Conservation (phyloP, 2,113 vertebrate species). For the Sebastes fasciatus region DNA sequence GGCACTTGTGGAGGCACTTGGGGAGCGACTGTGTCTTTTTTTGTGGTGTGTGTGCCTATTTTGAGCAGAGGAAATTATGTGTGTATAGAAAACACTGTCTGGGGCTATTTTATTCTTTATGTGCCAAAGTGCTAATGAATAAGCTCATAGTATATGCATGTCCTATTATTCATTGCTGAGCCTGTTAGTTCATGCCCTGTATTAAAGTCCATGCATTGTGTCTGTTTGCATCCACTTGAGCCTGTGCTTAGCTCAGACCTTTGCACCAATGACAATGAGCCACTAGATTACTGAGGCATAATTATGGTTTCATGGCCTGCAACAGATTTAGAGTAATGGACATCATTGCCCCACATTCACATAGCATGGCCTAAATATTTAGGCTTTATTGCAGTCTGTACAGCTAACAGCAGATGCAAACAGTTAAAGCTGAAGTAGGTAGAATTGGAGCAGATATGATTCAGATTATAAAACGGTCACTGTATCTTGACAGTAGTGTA, state of each 20-base stretch:
- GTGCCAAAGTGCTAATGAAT: conserved; percentile 22
- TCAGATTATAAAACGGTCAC: too few species aligned
- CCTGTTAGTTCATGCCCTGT: not conserved
- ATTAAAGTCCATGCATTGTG: conserved; percentile 9
- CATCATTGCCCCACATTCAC: conserved; percentile 28
- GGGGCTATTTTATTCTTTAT: conserved; percentile 14
- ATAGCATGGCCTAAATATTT: conserved; percentile 34
- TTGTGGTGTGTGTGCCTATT: not conserved
- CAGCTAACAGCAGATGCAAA: conserved; percentile 3
- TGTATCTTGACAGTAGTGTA: too few species aligned
- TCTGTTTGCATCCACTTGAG: conserved; percentile 28
- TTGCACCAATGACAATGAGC: conserved; percentile 28
- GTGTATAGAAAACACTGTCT: not conserved
- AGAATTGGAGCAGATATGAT: too few species aligned
- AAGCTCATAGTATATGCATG: conserved; percentile 4
- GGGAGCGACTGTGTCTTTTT: conserved; percentile 8
- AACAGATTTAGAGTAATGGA: conserved; percentile 40
- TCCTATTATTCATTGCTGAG: conserved; percentile 29
- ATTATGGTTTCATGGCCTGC: conserved; percentile 28
- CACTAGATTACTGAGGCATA: conserved; percentile 41
- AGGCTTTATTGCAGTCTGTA: conserved; percentile 11
- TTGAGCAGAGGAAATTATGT: not conserved
- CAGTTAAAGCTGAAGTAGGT: too few species aligned
- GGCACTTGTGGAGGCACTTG: conserved; percentile 27
- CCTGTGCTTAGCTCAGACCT: conserved; percentile 32